Evolutionary conservation across 2,888 invertebrate genomes (phyloP), one percentile per base, ranked within the genome.

Genomic region (Amiota minor): DNA sequence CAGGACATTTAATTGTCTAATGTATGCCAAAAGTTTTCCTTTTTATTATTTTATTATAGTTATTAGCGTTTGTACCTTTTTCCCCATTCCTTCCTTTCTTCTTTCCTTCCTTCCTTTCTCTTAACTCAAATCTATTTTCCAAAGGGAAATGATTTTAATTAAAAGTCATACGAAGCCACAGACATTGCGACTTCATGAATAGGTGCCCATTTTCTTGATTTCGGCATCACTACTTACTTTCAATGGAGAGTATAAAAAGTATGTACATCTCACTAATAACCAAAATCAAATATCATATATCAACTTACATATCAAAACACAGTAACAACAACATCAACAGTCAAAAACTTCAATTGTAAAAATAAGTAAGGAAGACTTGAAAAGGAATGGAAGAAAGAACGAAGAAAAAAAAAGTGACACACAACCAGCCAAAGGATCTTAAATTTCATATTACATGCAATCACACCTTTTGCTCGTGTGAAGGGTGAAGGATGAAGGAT

Each of bases 271-370:
- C 61, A 55, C 46, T 64, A 72, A 75, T 74, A 74, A 75, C 77
- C 79, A 79, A 80, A 84, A 83, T 84, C 83, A 84, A 84, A 83
- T 83, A 83, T 84, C 83, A 83, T 84, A 83, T 83, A 83, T 83
- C 83, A 83, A 83, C 85, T 83, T 84, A 83, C 83, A 84, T 77
- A 83, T 83, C 83, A 83, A 75, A 83, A 83, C 82, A 82, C 77
- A 73, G 62, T 78, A 81, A 77, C 78, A 77, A 74, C 70, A 84
- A 82, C 83, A 56, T 80, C 74, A 77, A 76, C 78, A 74, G 16
- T 14, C 45, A 62, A 20, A 35, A 62, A 45, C 12, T 14, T n/a
- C 49, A 1, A 20, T 8, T 9, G 14, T 10, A 46, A 67, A n/a
- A 9, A 49, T n/a, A 14, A 10, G 16, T 9, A 67, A 53, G 49